Conservation (phyloP, 2,113 vertebrate species). For the Engraulis encrasicolus region DNA sequence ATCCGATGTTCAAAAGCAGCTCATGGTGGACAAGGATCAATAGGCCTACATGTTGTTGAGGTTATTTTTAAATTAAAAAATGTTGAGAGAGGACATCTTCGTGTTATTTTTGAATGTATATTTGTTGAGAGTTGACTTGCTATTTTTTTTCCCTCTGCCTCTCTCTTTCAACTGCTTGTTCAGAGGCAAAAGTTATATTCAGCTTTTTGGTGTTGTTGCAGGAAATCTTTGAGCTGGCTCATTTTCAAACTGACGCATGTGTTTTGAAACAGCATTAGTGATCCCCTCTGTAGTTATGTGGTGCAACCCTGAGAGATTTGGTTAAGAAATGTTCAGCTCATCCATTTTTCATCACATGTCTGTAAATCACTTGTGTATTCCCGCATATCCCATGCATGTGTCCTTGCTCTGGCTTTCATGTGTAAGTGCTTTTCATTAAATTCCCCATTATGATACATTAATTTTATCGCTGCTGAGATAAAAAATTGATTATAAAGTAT, state of each 20-base stretch:
- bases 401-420: constrained; percentile 5
- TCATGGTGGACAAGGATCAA: background rate
- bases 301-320: background rate
- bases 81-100: background rate
- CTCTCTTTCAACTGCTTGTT: background rate
- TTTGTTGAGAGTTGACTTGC: background rate
- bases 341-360: constrained; percentile 15
- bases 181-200: background rate
- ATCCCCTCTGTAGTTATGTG: background rate
- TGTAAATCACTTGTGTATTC: constrained; percentile 21
- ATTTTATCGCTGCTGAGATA: background rate
- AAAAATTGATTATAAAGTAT: background rate
- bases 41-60: background rate
- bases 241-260: background rate
- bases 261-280: constrained; percentile 13
- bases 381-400: background rate
- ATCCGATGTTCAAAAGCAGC: background rate
- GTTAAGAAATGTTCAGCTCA: background rate
- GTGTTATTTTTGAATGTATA: constrained; percentile 7
- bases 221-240: background rate
- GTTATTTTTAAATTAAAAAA: constrained; percentile 8
- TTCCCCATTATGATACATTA: background rate
- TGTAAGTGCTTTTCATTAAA: constrained; percentile 22
- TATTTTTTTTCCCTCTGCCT: background rate
- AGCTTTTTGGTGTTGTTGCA: background rate